Percentiles rank a stretch among this genome's conserved stretches.
phyloP scores from a whole-genome alignment of 2,797 vertebrate species.

The Pelobates cultripes region DNA sequence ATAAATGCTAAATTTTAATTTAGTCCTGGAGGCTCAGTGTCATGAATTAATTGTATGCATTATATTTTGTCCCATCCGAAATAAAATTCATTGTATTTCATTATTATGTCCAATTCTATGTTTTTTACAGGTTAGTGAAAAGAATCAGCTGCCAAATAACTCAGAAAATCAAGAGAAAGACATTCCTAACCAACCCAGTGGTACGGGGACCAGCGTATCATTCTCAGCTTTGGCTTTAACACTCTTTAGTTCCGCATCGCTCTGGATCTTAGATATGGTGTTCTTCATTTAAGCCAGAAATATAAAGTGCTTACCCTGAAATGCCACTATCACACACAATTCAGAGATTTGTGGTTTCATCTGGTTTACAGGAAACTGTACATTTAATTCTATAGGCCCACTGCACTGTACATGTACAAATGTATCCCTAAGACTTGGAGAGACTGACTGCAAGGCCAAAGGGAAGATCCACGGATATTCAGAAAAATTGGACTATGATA shows the following conservation, averaged over 20 bases:
- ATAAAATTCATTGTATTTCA: too few relatives aligned
- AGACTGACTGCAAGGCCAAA: conserved; percentile 1
- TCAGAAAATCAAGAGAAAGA: background rate
- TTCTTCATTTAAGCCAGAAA: background rate
- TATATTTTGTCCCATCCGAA: too few relatives aligned
- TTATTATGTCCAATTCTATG: too few relatives aligned
- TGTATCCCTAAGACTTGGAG: conserved; percentile 5
- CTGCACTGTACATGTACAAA: background rate
- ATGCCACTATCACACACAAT: conserved; percentile 3
- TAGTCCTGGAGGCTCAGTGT: too few relatives aligned
- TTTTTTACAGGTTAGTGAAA: conserved; percentile 3
- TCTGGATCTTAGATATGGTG: conserved; percentile 17
- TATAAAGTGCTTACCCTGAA: background rate
- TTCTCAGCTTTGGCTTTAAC: conserved; percentile 8
- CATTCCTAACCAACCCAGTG: background rate
- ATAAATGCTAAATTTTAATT: too few relatives aligned
- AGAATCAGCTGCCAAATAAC: background rate
- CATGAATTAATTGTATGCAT: too few relatives aligned
- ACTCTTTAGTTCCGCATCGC: conserved; percentile 2
- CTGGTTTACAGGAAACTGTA: background rate
- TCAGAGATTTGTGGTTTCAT: background rate
- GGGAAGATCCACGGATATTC: background rate
- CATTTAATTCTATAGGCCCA: background rate
- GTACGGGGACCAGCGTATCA: background rate
- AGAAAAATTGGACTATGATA: background rate